Evolutionary conservation across 2,888 invertebrate species (phyloP).

Genomic region (Ypsolopha scabrella): DNA sequence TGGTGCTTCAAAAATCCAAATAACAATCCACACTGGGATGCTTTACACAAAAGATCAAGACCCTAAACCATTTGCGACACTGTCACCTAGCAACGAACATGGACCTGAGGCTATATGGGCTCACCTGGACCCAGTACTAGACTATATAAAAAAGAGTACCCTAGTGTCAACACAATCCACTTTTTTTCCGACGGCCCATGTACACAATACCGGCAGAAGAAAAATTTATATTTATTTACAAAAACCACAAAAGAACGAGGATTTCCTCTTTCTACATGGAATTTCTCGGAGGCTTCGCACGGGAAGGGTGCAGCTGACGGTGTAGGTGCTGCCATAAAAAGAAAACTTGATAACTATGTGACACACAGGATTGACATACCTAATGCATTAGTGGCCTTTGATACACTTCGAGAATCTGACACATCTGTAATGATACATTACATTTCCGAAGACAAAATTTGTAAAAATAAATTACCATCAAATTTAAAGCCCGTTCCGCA

Average conservation of each 20-base stretch:
- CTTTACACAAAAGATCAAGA: background rate
- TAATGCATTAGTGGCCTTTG: conserved; percentile 3
- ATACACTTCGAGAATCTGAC: background rate
- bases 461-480: conserved; percentile 2
- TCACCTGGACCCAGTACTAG: conserved; percentile 8
- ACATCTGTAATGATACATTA: conserved; percentile 3
- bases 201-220: conserved; percentile 14
- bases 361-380: conserved; percentile 1
- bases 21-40: conserved; percentile 3
- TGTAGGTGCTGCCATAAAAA: conserved; percentile 4
- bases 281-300: conserved; percentile 1
- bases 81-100: conserved; percentile 1
- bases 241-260: conserved; percentile 8
- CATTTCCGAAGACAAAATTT: conserved; percentile 4
- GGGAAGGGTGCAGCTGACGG: conserved; percentile 4
- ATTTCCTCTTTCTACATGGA: conserved; percentile 1
- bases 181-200: conserved; percentile 15
- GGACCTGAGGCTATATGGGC: conserved; percentile 8
- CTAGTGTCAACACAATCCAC: conserved; percentile 5
- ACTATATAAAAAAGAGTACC: conserved; percentile 1
- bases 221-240: conserved; percentile 13
- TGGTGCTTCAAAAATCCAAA: conserved; percentile 3
- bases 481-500: conserved; percentile 1
- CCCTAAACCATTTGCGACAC: background rate
- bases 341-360: background rate